Conservation (phyloP, 2,113 vertebrate species). For the Grallaria varia region DNA sequence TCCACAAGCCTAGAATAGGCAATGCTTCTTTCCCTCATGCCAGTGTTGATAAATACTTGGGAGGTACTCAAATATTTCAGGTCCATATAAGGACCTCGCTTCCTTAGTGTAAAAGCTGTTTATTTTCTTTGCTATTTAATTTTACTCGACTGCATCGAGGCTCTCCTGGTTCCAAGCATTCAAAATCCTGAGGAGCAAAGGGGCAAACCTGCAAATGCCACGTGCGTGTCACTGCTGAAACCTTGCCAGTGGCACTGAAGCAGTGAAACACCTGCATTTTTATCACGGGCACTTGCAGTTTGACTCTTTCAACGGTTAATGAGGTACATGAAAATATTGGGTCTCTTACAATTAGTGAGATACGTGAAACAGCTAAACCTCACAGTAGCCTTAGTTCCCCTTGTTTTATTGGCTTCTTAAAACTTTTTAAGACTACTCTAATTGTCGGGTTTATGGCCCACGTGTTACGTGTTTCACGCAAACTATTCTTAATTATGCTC, state of each 20-base stretch:
- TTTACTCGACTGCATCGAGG: not conserved
- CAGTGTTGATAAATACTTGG: constrained; percentile 27
- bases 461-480: fast-evolving
- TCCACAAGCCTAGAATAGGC: constrained; percentile 17
- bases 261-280: not conserved
- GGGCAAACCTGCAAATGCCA: not conserved
- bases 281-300: not conserved
- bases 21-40: not conserved
- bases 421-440: constrained; percentile 1
- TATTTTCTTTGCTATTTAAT: constrained; percentile 43
- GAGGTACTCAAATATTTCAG: constrained; percentile 24
- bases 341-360: not conserved
- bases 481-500: not conserved
- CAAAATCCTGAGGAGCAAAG: not conserved
- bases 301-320: not conserved
- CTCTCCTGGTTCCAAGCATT: not conserved
- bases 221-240: not conserved
- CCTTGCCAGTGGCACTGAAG: not conserved
- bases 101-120: constrained; percentile 38
- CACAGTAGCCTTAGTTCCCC: not conserved
- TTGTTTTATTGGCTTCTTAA: not conserved
- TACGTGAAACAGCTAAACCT: not conserved
- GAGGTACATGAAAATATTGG: not conserved
- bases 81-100: constrained; percentile 10
- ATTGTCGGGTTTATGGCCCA: not conserved